Evolutionary conservation across 2,888 invertebrate genomes (phyloP).

Genomic region (Eulithis prunata): DNA sequence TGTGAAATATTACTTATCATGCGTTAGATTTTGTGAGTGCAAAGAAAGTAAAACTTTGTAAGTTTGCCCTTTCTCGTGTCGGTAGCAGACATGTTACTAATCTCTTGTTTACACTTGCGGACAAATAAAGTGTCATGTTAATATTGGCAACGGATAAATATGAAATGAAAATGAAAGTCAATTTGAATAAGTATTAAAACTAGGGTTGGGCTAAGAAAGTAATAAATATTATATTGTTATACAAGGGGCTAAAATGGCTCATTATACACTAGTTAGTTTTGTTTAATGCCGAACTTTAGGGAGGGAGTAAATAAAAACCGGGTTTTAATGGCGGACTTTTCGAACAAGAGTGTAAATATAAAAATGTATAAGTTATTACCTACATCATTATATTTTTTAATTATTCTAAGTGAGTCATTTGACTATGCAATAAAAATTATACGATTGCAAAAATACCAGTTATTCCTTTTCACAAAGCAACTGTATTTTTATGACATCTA

Average conservation of each 20-base stretch:
- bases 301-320: too few species aligned
- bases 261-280: too few species aligned
- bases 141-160: too few species aligned
- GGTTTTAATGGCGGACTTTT: too few species aligned
- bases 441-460: conserved; percentile 7
- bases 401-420: not conserved
- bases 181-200: too few species aligned
- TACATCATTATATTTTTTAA: too few species aligned
- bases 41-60: conserved; percentile 55
- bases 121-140: conserved; percentile 14
- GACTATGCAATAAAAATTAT: not conserved
- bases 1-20: not conserved
- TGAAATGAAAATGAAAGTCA: too few species aligned
- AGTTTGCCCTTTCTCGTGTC: conserved; percentile 4
- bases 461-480: conserved; percentile 15
- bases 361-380: too few species aligned
- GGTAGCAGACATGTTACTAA: conserved; percentile 44
- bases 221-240: not conserved
- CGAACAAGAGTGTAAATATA: too few species aligned
- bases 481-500: conserved; percentile 30
- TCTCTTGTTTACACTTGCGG: conserved; percentile 34
- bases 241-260: too few species aligned
- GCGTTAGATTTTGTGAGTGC: conserved; percentile 31
- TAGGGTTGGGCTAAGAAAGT: not conserved
- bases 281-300: too few species aligned